These are phyloP conservation scores for Troides oblongomaculatus DNA, from an alignment of 2,888 invertebrate species.

Conservation along the genomic window DNA sequence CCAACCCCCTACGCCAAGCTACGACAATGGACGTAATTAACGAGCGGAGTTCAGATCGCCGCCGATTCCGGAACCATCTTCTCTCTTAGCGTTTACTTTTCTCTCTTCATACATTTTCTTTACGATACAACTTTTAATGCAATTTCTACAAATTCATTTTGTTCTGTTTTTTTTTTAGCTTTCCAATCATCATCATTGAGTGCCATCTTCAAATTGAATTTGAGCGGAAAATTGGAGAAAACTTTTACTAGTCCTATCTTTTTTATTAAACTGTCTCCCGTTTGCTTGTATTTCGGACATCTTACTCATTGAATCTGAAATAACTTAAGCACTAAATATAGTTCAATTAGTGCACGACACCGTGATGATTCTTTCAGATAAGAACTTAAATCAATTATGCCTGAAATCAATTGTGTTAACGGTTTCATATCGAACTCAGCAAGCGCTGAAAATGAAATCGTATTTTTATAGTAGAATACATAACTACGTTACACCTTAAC, in stretches of 20 bases:
- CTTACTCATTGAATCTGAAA: neutral
- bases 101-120: conserved; percentile 3
- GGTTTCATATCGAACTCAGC: neutral
- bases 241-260: no score
- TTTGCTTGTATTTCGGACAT: no score
- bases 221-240: no score
- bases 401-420: neutral
- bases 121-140: neutral
- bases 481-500: neutral
- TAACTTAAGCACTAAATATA: neutral
- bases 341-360: neutral
- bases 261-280: no score
- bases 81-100: conserved; percentile 2
- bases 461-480: neutral
- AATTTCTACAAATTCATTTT: neutral
- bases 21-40: conserved; percentile 28
- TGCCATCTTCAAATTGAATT: no score
- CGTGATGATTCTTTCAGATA: neutral
- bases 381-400: no score
- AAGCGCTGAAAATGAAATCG: neutral
- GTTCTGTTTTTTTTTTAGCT: no score
- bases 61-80: neutral
- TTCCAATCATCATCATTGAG: no score
- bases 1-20: neutral
- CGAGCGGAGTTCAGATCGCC: conserved; percentile 16